Conservation (phyloP, 1,140 invertebrate species). For the Brachionus plicatilis region DNA sequence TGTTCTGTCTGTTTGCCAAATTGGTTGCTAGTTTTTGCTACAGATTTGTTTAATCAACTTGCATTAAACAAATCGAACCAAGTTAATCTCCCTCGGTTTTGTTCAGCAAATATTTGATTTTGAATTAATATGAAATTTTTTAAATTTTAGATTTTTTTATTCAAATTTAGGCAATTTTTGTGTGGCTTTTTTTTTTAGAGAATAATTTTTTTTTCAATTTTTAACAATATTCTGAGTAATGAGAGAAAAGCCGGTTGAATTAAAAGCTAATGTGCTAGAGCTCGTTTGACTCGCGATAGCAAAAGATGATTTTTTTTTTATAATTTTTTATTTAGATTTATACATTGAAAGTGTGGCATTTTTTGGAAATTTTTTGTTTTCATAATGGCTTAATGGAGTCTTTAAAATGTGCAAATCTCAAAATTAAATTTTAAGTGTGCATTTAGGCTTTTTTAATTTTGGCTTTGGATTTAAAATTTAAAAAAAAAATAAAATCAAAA, state of each 20-base stretch:
- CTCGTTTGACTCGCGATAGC: not conserved
- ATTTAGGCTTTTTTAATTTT: not conserved
- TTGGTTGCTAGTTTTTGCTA: not conserved
- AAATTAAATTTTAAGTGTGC: not conserved
- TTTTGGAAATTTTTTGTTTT: not conserved
- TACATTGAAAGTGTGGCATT: not conserved
- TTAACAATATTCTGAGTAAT: not conserved
- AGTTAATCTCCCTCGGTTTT: not conserved
- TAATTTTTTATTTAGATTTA: not conserved
- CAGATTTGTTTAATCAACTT: constrained; percentile 1
- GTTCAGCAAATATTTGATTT: not conserved
- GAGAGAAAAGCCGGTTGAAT: not conserved
- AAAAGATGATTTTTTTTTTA: not conserved
- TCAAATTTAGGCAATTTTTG: not conserved
- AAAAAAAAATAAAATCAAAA: not conserved
- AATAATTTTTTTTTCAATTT: no score
- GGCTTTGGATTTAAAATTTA: not conserved
- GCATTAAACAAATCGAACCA: not conserved
- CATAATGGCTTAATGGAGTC: not conserved
- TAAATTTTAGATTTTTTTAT: no score
- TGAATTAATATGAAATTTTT: no score
- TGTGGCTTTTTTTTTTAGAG: no score
- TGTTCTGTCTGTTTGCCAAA: not conserved
- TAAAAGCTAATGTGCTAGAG: not conserved
- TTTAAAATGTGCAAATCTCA: not conserved